These are phyloP conservation scores for Blera fallax DNA, from an alignment of 2,888 invertebrate genomes.

Conservation along the genomic window DNA sequence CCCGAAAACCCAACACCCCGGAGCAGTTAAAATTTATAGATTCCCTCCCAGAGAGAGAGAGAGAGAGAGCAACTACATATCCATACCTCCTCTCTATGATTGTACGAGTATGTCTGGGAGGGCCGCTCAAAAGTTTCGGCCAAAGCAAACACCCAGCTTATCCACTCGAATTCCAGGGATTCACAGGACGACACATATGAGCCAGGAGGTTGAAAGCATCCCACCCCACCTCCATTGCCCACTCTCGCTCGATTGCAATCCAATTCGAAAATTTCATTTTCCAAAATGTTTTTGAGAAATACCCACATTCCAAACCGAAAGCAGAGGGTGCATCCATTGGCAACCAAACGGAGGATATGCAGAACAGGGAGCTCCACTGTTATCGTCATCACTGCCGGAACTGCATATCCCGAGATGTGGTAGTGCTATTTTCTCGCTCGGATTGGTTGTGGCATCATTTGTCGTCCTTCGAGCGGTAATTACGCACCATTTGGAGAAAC, in stretches of 20 bases:
- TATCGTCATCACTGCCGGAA: slow-evolving; percentile 50
- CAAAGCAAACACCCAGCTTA: slow-evolving; percentile 4
- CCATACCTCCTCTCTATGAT: slow-evolving; percentile 14
- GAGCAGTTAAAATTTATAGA: slow-evolving; percentile 63
- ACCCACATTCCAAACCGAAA: slow-evolving; percentile 25
- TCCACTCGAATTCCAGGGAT: slow-evolving; percentile 42
- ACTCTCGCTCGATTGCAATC: slow-evolving; percentile 40
- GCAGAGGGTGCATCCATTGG: slow-evolving; percentile 20
- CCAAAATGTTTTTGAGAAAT: slow-evolving; percentile 61
- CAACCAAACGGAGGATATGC: slow-evolving; percentile 12
- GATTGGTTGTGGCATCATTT: slow-evolving; percentile 65
- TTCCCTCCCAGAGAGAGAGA: slow-evolving; percentile 51
- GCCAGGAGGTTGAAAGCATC: slow-evolving; percentile 21
- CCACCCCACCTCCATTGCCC: background rate
- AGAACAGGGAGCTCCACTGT: slow-evolving; percentile 12
- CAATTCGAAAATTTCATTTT: slow-evolving; percentile 72
- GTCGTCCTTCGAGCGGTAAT: slow-evolving; percentile 72
- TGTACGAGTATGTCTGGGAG: slow-evolving; percentile 2
- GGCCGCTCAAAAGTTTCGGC: background rate
- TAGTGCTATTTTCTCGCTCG: background rate
- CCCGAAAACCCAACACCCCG: slow-evolving; percentile 15
- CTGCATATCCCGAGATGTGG: slow-evolving; percentile 30
- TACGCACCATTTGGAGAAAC: slow-evolving; percentile 65
- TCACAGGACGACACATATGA: slow-evolving; percentile 24
- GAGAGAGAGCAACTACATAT: slow-evolving; percentile 30